Conservation (phyloP, 2,797 vertebrate genomes). For the Neostethus bicornis region DNA sequence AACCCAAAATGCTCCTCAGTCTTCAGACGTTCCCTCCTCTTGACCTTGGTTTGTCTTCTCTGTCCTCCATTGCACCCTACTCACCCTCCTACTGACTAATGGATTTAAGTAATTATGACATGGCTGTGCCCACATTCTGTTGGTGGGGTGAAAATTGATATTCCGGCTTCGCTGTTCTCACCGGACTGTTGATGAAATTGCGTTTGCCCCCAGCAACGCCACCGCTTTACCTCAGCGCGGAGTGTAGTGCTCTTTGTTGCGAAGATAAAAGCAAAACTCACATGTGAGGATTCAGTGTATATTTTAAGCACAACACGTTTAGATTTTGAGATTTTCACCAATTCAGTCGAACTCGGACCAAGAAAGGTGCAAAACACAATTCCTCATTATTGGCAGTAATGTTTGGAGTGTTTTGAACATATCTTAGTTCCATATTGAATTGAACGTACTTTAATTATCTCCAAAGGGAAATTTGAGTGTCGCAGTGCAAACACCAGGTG, state of each 20-base stretch:
- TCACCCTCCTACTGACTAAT: constrained; percentile 87
- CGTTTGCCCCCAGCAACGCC: constrained; percentile 44
- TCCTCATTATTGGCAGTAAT: no score
- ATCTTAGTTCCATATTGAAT: no score
- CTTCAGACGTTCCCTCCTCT: constrained; percentile 52
- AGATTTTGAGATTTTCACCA: constrained; percentile 38
- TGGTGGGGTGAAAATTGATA: constrained; percentile 91
- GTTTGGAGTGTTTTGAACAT: no score
- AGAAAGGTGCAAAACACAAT: no score
- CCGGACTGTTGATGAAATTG: constrained; percentile 88
- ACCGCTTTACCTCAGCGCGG: constrained; percentile 8
- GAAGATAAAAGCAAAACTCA: constrained; percentile 21
- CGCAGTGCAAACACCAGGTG: no score
- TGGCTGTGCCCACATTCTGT: constrained; percentile 90
- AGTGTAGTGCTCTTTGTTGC: constrained; percentile 14
- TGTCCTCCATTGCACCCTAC: constrained; percentile 66
- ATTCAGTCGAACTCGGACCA: no score
- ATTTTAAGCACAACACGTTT: neutral
- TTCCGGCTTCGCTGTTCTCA: constrained; percentile 85
- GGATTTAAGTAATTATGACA: constrained; percentile 93
- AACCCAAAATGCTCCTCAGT: constrained; percentile 56
- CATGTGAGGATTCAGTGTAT: no score
- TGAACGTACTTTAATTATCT: no score
- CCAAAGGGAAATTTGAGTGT: no score
- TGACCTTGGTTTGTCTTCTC: constrained; percentile 67